Base-by-base conservation (phyloP, 2,888 invertebrate species). In the Diaperis boleti region DNA sequence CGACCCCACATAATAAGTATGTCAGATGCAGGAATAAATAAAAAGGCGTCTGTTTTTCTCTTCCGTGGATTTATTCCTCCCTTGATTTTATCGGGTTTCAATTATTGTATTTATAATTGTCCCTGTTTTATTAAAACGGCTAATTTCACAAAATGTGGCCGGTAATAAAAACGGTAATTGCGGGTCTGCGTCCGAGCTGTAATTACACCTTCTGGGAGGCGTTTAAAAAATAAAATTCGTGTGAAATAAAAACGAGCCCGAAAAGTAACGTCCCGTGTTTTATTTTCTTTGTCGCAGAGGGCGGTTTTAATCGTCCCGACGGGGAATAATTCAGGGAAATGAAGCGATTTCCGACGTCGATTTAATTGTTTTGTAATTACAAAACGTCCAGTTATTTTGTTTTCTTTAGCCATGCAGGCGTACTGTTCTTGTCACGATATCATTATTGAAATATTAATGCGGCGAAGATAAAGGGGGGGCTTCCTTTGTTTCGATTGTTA, bases 351-450 rank as follows among this genome's bases (percentile, higher is more conserved):
- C 64, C 59, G 62, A 66, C 65, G 69, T 72, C 69, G 68, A 72
- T 72, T 72, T 76, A 76, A 76, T 76, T 73, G 74, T 72, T 76
- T 70, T 66, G 56, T 72, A 76, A 76, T 75, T 74, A 74, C 71
- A 66, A 69, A 73, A 72, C 31, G 33, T 37, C 45, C 66, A 71
- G 66, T 72, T 70, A 69, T 73, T 72, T 70, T 65, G 67, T 70
- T 72, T 72, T 69, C 66, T 68, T 64, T 60, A 47, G 44, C 57
- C 63, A 33, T 61, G 49, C 59, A 65, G 62, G 62, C 62, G 56
- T 66, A 59, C 63, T 55, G 54, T 41, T 59, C 54, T 63, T 59
- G 73, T 72, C 76, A 76, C 75, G 76, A 74, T 61, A 74, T 74
- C 70, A 70, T 73, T 70, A 70, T 59, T 74, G 71, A 73, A 76